phyloP scores from a whole-genome alignment of 2,797 vertebrate genomes.

The Cryptoprocta ferox region DNA sequence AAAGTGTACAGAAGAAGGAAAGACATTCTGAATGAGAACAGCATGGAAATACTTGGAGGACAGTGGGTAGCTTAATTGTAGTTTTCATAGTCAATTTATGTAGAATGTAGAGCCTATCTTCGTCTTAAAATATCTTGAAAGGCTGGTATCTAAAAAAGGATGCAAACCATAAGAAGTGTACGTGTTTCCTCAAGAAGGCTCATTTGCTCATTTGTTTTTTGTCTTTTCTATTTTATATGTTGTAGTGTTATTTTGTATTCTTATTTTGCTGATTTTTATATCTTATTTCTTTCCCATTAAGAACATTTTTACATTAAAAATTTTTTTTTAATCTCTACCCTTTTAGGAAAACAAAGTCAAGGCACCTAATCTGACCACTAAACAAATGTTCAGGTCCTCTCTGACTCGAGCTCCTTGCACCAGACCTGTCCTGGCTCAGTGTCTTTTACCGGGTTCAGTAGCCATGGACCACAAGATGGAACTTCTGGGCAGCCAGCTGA shows the following conservation, averaged over 20 bases:
- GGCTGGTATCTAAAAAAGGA: background rate
- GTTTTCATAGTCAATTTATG: background rate
- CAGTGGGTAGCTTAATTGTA: background rate
- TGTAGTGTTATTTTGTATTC: constrained; percentile 18
- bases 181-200: background rate
- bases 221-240: background rate
- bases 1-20: background rate
- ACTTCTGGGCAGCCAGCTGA: constrained; percentile 71
- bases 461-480: constrained; percentile 82
- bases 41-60: background rate
- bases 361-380: constrained; percentile 72
- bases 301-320: background rate
- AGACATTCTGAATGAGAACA: background rate
- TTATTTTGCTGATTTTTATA: background rate
- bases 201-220: background rate
- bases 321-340: constrained; percentile 5
- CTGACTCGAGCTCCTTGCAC: constrained; percentile 52
- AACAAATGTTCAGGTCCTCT: constrained; percentile 70
- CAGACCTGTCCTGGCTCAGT: background rate
- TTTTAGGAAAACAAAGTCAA: constrained; percentile 84
- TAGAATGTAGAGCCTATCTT: background rate
- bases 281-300: constrained; percentile 42
- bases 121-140: background rate
- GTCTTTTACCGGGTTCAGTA: background rate
- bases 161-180: background rate